A percentile compares a stretch with the other conserved stretches of the same genome.
These are phyloP conservation scores for Enteromius mattozi DNA, from an alignment of 2,797 vertebrate species.

Conservation along the genomic window DNA sequence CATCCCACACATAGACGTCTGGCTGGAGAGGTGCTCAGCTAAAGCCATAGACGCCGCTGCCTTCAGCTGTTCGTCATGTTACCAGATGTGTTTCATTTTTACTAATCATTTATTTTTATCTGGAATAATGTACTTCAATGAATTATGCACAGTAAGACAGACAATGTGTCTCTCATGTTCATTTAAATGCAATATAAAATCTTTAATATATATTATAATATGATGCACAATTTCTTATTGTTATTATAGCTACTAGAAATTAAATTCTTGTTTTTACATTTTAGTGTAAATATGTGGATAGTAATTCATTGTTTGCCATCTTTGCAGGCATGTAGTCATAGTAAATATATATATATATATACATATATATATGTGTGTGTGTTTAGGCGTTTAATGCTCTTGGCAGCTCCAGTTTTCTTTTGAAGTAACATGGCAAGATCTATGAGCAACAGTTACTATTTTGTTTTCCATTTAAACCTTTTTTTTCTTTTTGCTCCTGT, in stretches of 20 bases:
- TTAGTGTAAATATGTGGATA: not conserved
- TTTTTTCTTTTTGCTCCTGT: constrained; percentile 23
- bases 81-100: no score
- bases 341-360: not conserved
- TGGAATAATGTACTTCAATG: no score
- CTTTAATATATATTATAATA: no score
- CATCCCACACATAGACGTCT: not conserved
- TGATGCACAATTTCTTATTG: no score
- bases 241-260: no score
- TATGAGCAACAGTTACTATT: not conserved
- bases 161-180: no score
- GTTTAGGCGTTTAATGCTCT: not conserved
- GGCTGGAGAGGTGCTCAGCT: not conserved
- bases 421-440: not conserved
- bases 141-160: no score
- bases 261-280: no score
- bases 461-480: not conserved
- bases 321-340: not conserved
- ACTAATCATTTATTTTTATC: no score
- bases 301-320: not conserved
- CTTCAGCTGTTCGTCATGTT: not conserved
- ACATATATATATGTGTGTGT: not conserved
- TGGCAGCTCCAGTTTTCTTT: not conserved
- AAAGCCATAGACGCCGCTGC: not conserved
- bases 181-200: no score